phyloP scores from a whole-genome alignment of 2,797 vertebrate species.

The Serranus cabrilla region DNA sequence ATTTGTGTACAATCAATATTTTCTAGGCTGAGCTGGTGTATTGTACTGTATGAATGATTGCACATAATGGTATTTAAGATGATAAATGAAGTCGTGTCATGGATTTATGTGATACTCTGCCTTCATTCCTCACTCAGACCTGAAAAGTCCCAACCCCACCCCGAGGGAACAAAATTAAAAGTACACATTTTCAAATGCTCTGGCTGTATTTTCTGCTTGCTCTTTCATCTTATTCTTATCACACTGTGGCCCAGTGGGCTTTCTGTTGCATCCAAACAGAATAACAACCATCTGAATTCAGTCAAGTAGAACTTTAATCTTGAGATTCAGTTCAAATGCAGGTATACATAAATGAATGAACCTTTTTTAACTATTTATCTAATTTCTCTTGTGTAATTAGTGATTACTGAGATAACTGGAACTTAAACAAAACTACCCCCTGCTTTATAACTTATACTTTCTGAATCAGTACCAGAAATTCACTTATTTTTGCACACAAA shows the following conservation, averaged over 20 bases:
- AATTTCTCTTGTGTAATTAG: neutral
- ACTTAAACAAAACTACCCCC: too few relatives aligned
- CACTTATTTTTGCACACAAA: neutral
- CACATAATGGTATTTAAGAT: slow-evolving; percentile 78
- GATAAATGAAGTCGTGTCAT: slow-evolving; percentile 70
- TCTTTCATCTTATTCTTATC: neutral
- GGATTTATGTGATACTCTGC: slow-evolving; percentile 77
- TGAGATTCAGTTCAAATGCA: neutral
- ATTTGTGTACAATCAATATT: slow-evolving; percentile 87
- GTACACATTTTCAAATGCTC: slow-evolving; percentile 69
- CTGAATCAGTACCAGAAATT: neutral
- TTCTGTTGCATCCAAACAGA: neutral
- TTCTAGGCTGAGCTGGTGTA: slow-evolving; percentile 80
- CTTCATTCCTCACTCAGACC: slow-evolving; percentile 79
- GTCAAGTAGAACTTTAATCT: slow-evolving; percentile 1
- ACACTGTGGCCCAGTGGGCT: neutral
- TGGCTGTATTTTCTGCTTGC: slow-evolving; percentile 37
- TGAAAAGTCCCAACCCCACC: slow-evolving; percentile 59
- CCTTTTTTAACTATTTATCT: neutral
- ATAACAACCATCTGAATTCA: neutral
- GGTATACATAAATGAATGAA: neutral
- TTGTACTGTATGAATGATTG: slow-evolving; percentile 79
- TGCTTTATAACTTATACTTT: neutral
- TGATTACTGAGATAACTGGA: neutral
- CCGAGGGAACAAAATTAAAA: slow-evolving; percentile 76